phyloP scores from a whole-genome alignment of 1,140 invertebrate genomes.

The Listronotus oregonensis region DNA sequence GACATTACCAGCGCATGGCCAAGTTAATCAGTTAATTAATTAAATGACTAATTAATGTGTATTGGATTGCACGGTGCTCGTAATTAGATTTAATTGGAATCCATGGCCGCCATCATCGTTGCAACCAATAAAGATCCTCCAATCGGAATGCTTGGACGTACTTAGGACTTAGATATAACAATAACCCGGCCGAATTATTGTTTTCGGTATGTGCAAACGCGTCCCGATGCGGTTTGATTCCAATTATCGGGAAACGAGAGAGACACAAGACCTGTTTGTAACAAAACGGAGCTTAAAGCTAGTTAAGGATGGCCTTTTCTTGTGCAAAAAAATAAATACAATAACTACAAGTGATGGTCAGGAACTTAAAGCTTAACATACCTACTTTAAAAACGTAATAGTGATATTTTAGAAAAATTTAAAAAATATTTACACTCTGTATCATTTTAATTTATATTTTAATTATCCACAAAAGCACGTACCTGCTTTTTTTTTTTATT shows the following conservation, averaged over 20 bases:
- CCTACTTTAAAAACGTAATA: too few relatives aligned
- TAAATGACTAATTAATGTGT: conserved; percentile 35
- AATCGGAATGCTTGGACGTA: conserved; percentile 22
- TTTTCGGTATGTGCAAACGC: conserved; percentile 30
- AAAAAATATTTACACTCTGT: too few relatives aligned
- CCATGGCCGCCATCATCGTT: conserved; percentile 29
- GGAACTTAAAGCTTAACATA: too few relatives aligned
- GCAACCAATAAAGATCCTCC: conserved; percentile 35
- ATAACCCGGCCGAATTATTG: conserved; percentile 24
- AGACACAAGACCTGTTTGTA: background rate
- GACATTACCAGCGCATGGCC: conserved; percentile 14
- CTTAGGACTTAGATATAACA: conserved; percentile 26
- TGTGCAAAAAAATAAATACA: too few relatives aligned
- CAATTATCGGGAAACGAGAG: conserved; percentile 17
- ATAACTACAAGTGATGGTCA: too few relatives aligned
- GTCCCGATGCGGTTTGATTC: conserved; percentile 26
- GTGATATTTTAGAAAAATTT: too few relatives aligned
- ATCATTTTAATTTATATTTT: too few relatives aligned
- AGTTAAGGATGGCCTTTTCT: too few relatives aligned
- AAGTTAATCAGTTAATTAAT: conserved; percentile 35
- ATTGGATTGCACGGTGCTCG: conserved; percentile 29
- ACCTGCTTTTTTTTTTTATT: too few relatives aligned
- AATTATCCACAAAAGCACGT: too few relatives aligned
- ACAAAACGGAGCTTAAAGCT: background rate
- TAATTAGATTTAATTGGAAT: conserved; percentile 38